Evolutionary conservation across 2,888 invertebrate species (phyloP).

Genomic region (Harpagoxenus sublaevis): DNA sequence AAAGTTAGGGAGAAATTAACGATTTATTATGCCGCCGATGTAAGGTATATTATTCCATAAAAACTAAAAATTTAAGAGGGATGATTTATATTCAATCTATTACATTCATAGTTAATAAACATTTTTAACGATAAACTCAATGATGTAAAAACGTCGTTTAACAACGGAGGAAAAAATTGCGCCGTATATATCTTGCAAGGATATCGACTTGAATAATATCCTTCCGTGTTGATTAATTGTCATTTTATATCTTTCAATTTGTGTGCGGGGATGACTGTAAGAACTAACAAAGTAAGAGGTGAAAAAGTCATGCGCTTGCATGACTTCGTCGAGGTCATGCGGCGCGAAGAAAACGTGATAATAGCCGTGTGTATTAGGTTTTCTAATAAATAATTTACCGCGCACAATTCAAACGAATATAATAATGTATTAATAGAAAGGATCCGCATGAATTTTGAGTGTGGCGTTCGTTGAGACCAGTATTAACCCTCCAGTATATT

Average conservation of each 20-base stretch:
- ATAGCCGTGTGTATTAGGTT: not conserved
- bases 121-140: not conserved
- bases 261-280: not conserved
- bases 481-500: too few relatives aligned
- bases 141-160: not conserved
- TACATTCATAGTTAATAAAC: not conserved
- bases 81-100: not conserved
- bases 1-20: not conserved
- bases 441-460: not conserved
- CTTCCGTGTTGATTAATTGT: not conserved
- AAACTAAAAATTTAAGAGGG: not conserved
- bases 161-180: not conserved
- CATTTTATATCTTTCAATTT: not conserved
- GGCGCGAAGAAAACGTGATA: not conserved
- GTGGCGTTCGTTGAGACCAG: too few relatives aligned
- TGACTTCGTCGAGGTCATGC: conserved; percentile 13
- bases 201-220: conserved; percentile 4
- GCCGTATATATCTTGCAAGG: not conserved
- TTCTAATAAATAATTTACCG: not conserved
- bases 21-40: not conserved
- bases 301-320: not conserved
- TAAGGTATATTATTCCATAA: not conserved
- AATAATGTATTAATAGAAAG: not conserved
- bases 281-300: not conserved
- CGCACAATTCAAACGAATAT: not conserved